Base-by-base conservation (phyloP, 2,113 vertebrate genomes). In the Hydrochoerus hydrochaeris region DNA sequence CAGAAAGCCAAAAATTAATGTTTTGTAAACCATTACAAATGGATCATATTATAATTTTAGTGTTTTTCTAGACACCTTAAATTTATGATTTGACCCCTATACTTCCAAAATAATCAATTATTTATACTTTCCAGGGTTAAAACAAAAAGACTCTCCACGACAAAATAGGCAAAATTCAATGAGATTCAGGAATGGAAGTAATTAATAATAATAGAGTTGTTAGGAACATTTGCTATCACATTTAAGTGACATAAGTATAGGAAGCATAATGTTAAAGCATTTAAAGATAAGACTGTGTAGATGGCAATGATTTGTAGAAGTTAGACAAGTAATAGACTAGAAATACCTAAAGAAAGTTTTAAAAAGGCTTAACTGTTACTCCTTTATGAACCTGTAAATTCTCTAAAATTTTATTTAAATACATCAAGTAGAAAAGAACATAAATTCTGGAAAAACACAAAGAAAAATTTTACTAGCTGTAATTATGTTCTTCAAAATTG, bases 401-500 rank as follows among this genome's bases (percentile, higher is more conserved):
- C 22, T 95, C 49, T 60, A 92, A 69, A 80, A 44, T 93, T 84
- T 85, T 10, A 93, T 86, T 63, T 91, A 77, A 81, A 57, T 6
- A 4, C 19, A 4, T 44, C 78, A 58, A 93, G 3, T 67, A 22
- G 77, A 13, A 75, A 46, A 9, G 49, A 32, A 6, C 54, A 58
- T 86, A 32, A 30, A 83, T 44, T 82, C 3, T 83, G 10, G 6
- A 88, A 35, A 14, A 92, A 78, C 7, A 58, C 12, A 46, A n/a
- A 58, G 2, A 81, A 91, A 80, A 65, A 69, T 57, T 3, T 80
- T 52, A 11, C 32, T 57, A 38, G 24, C 5, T 65, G 7, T 80
- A 93, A 73, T 85, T 81, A 62, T 67, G 6, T 35, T 82, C 17
- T 62, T 85, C 20, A 17, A 90, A 95, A 71, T 2, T 86, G 7